Conservation (phyloP, 2,888 invertebrate genomes). For the Syrphus vitripennis region DNA sequence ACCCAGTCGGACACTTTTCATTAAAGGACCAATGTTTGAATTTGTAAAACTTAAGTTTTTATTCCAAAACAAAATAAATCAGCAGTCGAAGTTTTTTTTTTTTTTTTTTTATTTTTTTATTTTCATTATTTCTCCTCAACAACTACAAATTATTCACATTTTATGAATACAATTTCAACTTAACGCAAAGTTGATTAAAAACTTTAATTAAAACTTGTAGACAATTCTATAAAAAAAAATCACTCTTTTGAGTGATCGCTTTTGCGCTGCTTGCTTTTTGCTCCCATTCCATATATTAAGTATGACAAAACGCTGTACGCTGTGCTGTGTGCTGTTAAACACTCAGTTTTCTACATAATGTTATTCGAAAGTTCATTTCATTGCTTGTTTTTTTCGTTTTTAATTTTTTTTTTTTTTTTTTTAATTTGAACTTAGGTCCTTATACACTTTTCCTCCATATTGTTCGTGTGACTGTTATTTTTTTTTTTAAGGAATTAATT, state of each 20-base stretch:
- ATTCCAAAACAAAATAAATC: neutral
- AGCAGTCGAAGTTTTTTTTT: neutral
- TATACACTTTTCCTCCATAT: conserved; percentile 17
- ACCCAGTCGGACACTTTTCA: neutral
- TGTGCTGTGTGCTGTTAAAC: conserved; percentile 38
- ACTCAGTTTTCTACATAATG: conserved; percentile 37
- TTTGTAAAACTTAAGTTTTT: neutral
- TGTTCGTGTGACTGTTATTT: conserved; percentile 15
- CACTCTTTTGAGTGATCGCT: conserved; percentile 20
- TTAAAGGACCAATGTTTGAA: neutral
- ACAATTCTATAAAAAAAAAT: neutral
- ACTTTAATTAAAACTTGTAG: conserved; percentile 63
- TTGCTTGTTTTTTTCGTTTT: conserved; percentile 7
- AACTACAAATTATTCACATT: conserved; percentile 18
- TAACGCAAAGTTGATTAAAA: conserved; percentile 17
- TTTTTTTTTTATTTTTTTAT: neutral
- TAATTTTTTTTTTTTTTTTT: neutral
- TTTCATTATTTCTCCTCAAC: no score
- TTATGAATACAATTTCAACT: conserved; percentile 39
- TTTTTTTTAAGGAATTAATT: conserved; percentile 39
- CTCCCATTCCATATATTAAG: neutral
- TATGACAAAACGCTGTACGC: conserved; percentile 22
- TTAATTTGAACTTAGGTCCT: conserved; percentile 17
- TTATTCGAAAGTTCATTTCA: conserved; percentile 50
- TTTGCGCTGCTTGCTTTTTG: neutral